Evolutionary conservation across 35 echinoderm and acorn worm species (phyloP).

Genomic region (Diadema setosum): DNA sequence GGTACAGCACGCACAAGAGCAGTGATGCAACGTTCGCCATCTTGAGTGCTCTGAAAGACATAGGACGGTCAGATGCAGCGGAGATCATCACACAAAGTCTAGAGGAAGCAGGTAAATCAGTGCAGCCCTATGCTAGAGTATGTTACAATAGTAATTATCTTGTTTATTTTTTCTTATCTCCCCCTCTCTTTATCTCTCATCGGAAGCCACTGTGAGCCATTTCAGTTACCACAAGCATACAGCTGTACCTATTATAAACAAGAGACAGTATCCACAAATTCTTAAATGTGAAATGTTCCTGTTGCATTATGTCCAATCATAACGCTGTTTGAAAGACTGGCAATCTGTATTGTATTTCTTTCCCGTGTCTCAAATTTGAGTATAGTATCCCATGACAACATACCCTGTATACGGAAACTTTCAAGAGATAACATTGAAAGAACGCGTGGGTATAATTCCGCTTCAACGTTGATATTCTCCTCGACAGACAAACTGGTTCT

Average conservation of each 20-base stretch:
- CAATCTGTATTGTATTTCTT: background rate
- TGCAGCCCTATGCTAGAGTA: background rate
- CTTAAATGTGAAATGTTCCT: background rate
- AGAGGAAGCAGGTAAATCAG: slow-evolving; percentile 63
- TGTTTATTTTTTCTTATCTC: background rate
- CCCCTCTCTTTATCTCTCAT: background rate
- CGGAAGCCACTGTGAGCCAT: background rate
- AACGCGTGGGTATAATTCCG: background rate
- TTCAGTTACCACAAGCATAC: background rate
- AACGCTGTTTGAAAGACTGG: background rate
- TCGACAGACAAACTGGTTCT: slow-evolving; percentile 32
- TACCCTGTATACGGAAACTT: too few species aligned
- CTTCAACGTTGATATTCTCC: background rate
- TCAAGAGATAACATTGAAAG: background rate
- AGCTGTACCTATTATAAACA: too few species aligned
- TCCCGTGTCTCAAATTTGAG: background rate
- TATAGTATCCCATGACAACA: background rate
- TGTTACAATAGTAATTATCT: background rate
- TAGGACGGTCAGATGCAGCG: slow-evolving; percentile 72
- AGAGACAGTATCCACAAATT: background rate
- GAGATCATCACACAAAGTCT: slow-evolving; percentile 66
- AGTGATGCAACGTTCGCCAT: slow-evolving; percentile 90
- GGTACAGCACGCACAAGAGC: slow-evolving; percentile 94
- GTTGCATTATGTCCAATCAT: background rate
- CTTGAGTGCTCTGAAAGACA: slow-evolving; percentile 80